Conservation (phyloP, 2,888 invertebrate genomes). For the Entomobrya multifasciata region DNA sequence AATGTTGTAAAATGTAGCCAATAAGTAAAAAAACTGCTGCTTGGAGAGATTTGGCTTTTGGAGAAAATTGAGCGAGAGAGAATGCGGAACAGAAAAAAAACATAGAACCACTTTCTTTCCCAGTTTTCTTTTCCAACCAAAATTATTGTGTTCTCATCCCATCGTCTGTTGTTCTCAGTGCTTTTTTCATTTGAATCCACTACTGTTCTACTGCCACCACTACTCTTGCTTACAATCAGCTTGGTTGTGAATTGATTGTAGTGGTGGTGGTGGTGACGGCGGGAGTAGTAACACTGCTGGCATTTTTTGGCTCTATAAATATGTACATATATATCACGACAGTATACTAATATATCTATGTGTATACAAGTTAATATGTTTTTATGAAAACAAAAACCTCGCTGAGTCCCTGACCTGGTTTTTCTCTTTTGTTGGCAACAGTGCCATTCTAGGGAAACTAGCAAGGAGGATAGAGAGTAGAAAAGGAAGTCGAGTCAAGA, state of each 20-base stretch:
- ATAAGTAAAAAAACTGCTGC: background rate
- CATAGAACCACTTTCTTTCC: constrained; percentile 47
- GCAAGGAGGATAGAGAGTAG: background rate
- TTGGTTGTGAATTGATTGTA: constrained; percentile 29
- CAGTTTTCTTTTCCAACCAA: constrained; percentile 23
- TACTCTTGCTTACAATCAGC: background rate
- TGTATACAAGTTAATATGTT: too few relatives aligned
- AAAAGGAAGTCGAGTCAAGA: background rate
- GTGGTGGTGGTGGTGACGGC: constrained; percentile 3
- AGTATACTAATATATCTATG: too few relatives aligned
- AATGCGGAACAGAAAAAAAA: background rate
- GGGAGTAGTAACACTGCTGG: too few relatives aligned
- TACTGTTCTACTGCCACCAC: background rate
- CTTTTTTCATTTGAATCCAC: background rate
- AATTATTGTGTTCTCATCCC: constrained; percentile 33
- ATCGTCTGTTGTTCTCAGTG: background rate
- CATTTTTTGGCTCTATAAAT: too few relatives aligned
- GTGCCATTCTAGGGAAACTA: background rate
- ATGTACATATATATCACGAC: too few relatives aligned
- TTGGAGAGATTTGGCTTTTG: background rate
- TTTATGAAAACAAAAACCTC: background rate
- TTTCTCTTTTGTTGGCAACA: constrained; percentile 37
- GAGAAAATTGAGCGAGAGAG: constrained; percentile 3
- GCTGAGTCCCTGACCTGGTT: constrained; percentile 49
- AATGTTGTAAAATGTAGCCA: constrained; percentile 6